Base-by-base conservation (phyloP, 2,888 invertebrate species). In the Pristionchus mayeri region DNA sequence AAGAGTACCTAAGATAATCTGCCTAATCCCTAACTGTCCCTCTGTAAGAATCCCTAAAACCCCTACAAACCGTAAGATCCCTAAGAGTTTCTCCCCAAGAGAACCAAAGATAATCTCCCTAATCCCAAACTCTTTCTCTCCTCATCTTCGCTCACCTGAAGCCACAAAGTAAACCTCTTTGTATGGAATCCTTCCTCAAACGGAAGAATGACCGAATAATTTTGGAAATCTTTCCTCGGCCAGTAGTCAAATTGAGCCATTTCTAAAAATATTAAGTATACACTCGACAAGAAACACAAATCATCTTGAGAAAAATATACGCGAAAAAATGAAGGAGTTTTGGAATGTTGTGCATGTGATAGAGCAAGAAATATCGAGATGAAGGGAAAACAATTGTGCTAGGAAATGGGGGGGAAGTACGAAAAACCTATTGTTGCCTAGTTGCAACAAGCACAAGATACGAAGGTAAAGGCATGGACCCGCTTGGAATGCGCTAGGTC, bases 101-200 rank as follows among this genome's bases (percentile, higher is more conserved):
- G n/a, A n/a, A n/a, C n/a, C n/a, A n/a, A n/a, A n/a, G n/a, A n/a
- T 13, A 44, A 13, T 44, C 44, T 9, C 13, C 44, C 13, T 44
- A 13, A 44, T 44, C 27, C 60, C 60, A 9, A 60, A 60, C 30
- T 60, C 30, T 24, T 27, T 60, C 30, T 6, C 18, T 9, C 13
- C n/a, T 34, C 37, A 37, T 54, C 54, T 9, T 18, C 54, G 7
- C 79, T 18, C 9, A 82, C 81, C 63, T 82, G 81, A 60, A 82
- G 60, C 81, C 81, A 82, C 44, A 9, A 44, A 2, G 81, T 82
- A 30, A 40, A 44, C 30, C 21, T 52, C 24, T 4, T 95, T 93
- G 97, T 96, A 93, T 96, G 96, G 94, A 98, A 98, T 93, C 96
- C 96, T 93, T 96, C 96, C 94, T 98, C 98, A 93, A 98, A 98